Evolutionary conservation across 2,113 vertebrate genomes (phyloP).

Genomic region (Centropus unirufus): DNA sequence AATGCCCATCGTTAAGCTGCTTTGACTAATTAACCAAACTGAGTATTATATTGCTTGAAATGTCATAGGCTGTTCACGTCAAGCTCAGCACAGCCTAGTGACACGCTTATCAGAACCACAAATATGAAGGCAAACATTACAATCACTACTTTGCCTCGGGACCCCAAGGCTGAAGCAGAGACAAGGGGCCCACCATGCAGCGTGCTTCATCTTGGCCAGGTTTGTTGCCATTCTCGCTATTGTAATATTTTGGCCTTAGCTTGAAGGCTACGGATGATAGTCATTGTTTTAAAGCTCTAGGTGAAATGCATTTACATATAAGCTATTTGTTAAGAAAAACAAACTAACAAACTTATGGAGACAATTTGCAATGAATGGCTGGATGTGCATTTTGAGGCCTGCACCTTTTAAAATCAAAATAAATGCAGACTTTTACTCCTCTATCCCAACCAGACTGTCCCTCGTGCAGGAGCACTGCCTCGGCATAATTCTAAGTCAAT

Average conservation of each 20-base stretch:
- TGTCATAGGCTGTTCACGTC: neutral
- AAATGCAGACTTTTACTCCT: neutral
- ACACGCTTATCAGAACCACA: neutral
- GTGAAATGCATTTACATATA: neutral
- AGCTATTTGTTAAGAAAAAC: neutral
- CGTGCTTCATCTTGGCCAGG: neutral
- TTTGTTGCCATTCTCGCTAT: neutral
- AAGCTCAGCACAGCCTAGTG: neutral
- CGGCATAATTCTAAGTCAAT: neutral
- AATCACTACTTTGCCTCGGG: fast-evolving
- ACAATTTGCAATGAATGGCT: neutral
- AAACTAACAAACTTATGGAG: neutral
- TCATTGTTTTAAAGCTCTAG: neutral
- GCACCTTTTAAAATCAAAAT: neutral
- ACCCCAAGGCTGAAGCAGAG: neutral
- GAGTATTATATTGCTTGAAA: neutral
- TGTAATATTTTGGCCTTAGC: no score
- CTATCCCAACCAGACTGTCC: neutral
- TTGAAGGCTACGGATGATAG: neutral
- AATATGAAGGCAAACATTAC: neutral
- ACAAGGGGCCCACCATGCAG: neutral
- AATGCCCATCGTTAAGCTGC: slow-evolving; percentile 9
- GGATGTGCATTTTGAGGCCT: neutral
- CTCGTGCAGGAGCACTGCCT: neutral
- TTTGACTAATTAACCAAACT: slow-evolving; percentile 56